phyloP scores from a whole-genome alignment of 2,888 invertebrate species.

The Lomographa bimaculata region DNA sequence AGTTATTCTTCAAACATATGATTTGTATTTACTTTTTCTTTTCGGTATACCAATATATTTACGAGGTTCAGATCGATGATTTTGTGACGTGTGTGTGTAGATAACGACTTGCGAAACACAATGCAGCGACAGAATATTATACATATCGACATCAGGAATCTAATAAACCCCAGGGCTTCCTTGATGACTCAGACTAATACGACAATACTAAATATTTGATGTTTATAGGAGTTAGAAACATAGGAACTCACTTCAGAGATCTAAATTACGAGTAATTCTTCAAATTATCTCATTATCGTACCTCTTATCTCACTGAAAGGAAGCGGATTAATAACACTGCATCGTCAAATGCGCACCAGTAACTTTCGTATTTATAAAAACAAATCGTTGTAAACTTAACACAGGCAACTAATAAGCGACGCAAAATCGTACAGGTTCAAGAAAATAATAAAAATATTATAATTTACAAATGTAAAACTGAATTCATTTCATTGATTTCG shows the following conservation, averaged over 20 bases:
- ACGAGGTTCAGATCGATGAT: neutral
- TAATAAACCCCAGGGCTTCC: conserved; percentile 1
- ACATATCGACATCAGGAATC: too few species aligned
- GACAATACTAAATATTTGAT: too few species aligned
- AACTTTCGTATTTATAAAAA: conserved; percentile 16
- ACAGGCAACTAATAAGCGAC: neutral
- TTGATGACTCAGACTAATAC: conserved; percentile 16
- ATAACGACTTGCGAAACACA: neutral
- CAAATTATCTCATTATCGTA: conserved; percentile 71
- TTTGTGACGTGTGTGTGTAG: conserved; percentile 1
- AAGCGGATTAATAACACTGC: conserved; percentile 63
- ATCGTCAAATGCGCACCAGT: conserved; percentile 39
- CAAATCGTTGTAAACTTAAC: neutral
- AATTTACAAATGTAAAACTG: neutral
- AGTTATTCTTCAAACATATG: too few species aligned
- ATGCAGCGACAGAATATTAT: neutral
- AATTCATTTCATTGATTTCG: conserved; percentile 32
- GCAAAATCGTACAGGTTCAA: neutral
- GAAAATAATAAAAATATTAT: conserved; percentile 1
- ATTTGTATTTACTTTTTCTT: too few species aligned
- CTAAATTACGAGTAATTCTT: conserved; percentile 40
- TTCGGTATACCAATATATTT: too few species aligned
- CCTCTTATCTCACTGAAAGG: conserved; percentile 71
- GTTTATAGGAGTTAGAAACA: neutral
- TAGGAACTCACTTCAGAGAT: conserved; percentile 34